Evolutionary conservation across 2,113 vertebrate genomes (phyloP).

Genomic region (Phoenicopterus ruber): DNA sequence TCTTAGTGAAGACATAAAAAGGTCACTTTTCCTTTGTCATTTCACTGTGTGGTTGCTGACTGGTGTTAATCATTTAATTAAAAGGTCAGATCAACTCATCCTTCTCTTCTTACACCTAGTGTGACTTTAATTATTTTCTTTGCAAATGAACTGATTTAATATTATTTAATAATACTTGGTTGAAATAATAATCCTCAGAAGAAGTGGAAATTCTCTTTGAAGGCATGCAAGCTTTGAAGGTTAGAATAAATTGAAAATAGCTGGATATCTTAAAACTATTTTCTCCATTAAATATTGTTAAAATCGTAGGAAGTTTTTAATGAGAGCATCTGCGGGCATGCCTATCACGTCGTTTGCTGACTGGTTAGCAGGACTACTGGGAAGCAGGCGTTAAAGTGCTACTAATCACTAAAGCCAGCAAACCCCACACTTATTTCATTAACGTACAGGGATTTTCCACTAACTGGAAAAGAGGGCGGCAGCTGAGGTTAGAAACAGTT

Average conservation of each 20-base stretch:
- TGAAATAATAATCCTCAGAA: constrained; percentile 51
- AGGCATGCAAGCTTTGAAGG: constrained; percentile 21
- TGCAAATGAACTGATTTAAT: constrained; percentile 45
- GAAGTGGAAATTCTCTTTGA: constrained; percentile 16
- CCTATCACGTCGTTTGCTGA: not conserved
- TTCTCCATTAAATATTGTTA: not conserved
- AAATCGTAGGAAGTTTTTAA: not conserved
- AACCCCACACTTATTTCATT: not conserved
- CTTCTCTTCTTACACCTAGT: not conserved
- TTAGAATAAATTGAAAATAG: constrained; percentile 39
- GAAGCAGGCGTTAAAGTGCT: not conserved
- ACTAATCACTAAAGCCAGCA: not conserved
- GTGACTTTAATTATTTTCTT: constrained; percentile 69
- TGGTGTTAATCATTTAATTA: constrained; percentile 70
- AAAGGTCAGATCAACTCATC: constrained; percentile 69
- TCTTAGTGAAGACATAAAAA: constrained; percentile 61
- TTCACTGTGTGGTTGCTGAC: constrained; percentile 46
- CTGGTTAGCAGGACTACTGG: not conserved
- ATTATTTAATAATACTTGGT: constrained; percentile 56
- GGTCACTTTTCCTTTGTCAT: constrained; percentile 62
- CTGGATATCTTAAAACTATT: not conserved
- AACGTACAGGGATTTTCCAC: not conserved
- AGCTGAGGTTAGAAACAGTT: not conserved
- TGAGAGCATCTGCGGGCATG: not conserved
- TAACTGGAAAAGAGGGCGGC: not conserved